phyloP scores from a whole-genome alignment of 2,888 invertebrate genomes.

The Volucella zonaria region DNA sequence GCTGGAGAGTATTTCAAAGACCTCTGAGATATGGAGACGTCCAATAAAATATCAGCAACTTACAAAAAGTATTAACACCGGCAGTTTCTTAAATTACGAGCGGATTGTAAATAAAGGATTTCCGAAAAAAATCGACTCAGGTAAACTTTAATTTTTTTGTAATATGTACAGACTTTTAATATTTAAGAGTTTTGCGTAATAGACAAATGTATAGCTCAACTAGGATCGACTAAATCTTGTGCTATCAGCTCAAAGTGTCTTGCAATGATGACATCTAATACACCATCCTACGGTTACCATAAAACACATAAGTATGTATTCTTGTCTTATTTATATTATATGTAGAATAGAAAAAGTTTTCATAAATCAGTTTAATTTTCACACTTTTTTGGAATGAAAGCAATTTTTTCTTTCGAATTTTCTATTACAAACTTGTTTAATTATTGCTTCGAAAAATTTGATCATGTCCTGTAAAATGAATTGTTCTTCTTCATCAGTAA shows the following conservation, averaged over 20 bases:
- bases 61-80: slow-evolving; percentile 13
- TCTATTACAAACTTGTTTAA: too few species aligned
- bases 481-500: too few species aligned
- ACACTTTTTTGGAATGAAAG: too few species aligned
- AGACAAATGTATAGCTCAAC: slow-evolving; percentile 63
- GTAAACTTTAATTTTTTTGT: slow-evolving; percentile 17
- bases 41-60: slow-evolving; percentile 47
- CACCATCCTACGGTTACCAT: slow-evolving; percentile 79
- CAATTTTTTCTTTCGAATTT: too few species aligned
- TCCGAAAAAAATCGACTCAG: slow-evolving; percentile 49
- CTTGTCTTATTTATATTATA: neutral
- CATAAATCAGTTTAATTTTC: too few species aligned
- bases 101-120: slow-evolving; percentile 59
- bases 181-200: neutral
- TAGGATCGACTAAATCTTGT: slow-evolving; percentile 72
- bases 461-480: too few species aligned
- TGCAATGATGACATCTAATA: slow-evolving; percentile 76
- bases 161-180: neutral
- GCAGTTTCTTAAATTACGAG: slow-evolving; percentile 53
- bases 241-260: slow-evolving; percentile 76
- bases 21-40: slow-evolving; percentile 54
- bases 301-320: slow-evolving; percentile 80
- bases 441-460: too few species aligned
- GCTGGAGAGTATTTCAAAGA: slow-evolving; percentile 53
- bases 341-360: too few species aligned